phyloP scores from a whole-genome alignment of 2,797 vertebrate species.

The Darevskia mixta region DNA sequence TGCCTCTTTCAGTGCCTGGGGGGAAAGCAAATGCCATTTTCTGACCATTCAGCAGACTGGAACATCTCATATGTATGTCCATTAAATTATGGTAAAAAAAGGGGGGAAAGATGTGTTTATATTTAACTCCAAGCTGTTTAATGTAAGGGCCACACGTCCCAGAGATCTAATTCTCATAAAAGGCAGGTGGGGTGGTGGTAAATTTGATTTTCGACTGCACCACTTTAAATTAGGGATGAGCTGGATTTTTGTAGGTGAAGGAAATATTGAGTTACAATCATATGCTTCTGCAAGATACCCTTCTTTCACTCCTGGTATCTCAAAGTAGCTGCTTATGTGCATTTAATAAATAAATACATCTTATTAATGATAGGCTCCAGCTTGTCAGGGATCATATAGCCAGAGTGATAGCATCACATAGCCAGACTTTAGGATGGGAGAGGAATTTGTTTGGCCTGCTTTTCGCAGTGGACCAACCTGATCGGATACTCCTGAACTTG shows the following conservation, averaged over 20 bases:
- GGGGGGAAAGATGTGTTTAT: background rate
- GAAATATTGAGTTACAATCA: background rate
- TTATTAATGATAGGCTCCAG: background rate
- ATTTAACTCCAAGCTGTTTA: background rate
- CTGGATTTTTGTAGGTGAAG: background rate
- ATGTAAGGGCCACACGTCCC: too few species aligned
- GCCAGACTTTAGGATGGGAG: too few species aligned
- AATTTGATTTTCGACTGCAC: too few species aligned
- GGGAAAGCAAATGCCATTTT: background rate
- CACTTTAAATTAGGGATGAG: too few species aligned
- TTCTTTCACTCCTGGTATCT: too few species aligned
- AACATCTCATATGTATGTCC: background rate
- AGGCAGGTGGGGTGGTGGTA: too few species aligned
- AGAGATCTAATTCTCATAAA: too few species aligned
- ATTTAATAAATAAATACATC: background rate
- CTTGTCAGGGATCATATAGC: background rate
- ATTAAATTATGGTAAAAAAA: background rate
- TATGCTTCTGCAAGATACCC: background rate
- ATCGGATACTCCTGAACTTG: too few species aligned
- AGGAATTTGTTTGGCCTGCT: too few species aligned
- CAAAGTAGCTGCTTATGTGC: background rate
- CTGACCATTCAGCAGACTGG: background rate
- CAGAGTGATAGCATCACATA: background rate
- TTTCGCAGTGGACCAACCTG: too few species aligned
- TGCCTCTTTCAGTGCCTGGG: background rate